These are phyloP conservation scores for Thalassophryne amazonica DNA, from an alignment of 2,797 vertebrate species.

Conservation along the genomic window DNA sequence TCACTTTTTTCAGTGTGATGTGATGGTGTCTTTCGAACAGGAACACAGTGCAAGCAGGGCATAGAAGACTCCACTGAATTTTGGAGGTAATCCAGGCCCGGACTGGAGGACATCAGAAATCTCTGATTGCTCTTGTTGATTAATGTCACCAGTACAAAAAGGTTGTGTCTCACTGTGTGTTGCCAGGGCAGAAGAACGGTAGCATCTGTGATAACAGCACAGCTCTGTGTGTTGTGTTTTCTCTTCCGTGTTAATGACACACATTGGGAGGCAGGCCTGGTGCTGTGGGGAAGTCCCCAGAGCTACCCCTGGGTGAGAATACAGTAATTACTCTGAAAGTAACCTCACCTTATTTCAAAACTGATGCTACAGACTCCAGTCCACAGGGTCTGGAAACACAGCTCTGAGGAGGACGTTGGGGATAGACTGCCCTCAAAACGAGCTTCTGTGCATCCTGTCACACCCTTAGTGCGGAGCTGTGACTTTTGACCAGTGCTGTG, in stretches of 20 bases:
- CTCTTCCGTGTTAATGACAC: conserved; percentile 65
- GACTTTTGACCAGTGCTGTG: background rate
- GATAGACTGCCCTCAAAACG: conserved; percentile 1
- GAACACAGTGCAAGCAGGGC: too few relatives aligned
- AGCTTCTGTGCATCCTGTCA: conserved; percentile 1
- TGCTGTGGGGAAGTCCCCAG: conserved; percentile 46
- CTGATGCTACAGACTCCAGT: conserved; percentile 12
- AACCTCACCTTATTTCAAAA: conserved; percentile 20
- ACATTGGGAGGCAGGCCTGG: conserved; percentile 53
- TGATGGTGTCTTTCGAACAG: too few relatives aligned
- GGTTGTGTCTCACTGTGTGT: conserved; percentile 14
- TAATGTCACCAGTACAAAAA: conserved; percentile 19
- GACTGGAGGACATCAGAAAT: too few relatives aligned
- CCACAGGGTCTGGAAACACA: conserved; percentile 6
- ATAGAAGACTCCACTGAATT: too few relatives aligned
- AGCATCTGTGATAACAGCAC: conserved; percentile 18
- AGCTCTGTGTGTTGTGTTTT: conserved; percentile 16
- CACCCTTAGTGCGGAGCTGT: too few relatives aligned
- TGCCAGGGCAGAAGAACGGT: conserved; percentile 27
- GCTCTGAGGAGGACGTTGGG: conserved; percentile 16
- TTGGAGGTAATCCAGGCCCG: too few relatives aligned
- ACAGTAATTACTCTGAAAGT: conserved; percentile 68
- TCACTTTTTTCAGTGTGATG: too few relatives aligned
- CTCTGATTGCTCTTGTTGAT: background rate
- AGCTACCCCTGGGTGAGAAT: conserved; percentile 58